These are phyloP conservation scores for Palythoa grandis DNA, from an alignment of 92 coral and sea anemone species.

Conservation along the genomic window DNA sequence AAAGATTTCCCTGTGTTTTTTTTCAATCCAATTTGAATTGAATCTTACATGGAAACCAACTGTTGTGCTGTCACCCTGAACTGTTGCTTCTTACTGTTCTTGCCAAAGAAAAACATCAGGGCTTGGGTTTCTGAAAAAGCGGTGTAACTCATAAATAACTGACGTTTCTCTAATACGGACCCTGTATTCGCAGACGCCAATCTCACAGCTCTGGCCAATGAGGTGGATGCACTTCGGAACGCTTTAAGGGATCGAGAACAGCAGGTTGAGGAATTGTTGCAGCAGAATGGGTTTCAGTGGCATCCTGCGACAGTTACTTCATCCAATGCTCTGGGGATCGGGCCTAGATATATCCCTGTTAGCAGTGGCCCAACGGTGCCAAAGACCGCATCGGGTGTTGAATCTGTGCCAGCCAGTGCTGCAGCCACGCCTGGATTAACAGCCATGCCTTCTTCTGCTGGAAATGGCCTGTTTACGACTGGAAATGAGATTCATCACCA, in stretches of 20 bases:
- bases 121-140: too few species aligned
- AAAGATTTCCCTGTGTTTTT: too few species aligned
- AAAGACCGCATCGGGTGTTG: not conserved
- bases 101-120: too few species aligned
- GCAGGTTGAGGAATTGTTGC: slow-evolving; percentile 66
- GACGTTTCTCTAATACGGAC: too few species aligned
- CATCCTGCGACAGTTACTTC: slow-evolving; percentile 41
- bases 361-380: not conserved
- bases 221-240: slow-evolving; percentile 76
- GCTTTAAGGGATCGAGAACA: slow-evolving; percentile 74
- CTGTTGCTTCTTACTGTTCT: too few species aligned
- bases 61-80: too few species aligned
- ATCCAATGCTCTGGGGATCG: not conserved
- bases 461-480: slow-evolving; percentile 47
- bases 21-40: too few species aligned
- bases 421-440: slow-evolving; percentile 26
- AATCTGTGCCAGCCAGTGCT: not conserved
- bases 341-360: not conserved
- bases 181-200: slow-evolving; percentile 48
- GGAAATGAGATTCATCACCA: slow-evolving; percentile 78
- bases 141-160: not conserved
- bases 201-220: slow-evolving; percentile 70
- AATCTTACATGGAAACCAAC: too few species aligned
- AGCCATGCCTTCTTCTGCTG: slow-evolving; percentile 18
- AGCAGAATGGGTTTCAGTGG: slow-evolving; percentile 38